phyloP scores from a whole-genome alignment of 2,888 invertebrate species.

The Endotricha flammealis region DNA sequence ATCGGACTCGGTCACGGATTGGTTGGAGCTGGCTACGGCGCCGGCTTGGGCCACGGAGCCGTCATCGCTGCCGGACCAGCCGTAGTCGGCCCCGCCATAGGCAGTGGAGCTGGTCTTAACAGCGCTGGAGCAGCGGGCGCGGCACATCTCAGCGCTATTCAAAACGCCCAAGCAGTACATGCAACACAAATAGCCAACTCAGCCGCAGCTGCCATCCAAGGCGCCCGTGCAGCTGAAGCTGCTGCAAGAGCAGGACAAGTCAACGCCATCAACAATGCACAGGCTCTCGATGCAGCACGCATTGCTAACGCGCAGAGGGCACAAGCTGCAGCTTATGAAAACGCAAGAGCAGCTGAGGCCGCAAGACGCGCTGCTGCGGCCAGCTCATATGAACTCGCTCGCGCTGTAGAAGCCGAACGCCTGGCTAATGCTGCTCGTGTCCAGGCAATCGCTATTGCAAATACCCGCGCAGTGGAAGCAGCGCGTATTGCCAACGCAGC shows the following conservation, averaged over 20 bases:
- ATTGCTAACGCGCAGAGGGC: conserved; percentile 64
- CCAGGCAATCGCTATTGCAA: conserved; percentile 63
- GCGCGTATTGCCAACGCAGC: conserved; percentile 63
- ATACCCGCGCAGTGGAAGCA: conserved; percentile 64
- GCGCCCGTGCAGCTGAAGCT: conserved; percentile 60
- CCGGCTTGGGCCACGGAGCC: conserved; percentile 18
- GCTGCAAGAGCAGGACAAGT: conserved; percentile 61
- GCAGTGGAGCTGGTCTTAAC: conserved; percentile 53
- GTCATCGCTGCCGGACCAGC: conserved; percentile 21
- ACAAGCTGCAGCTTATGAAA: conserved; percentile 66
- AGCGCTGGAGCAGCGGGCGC: conserved; percentile 63
- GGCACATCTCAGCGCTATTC: conserved; percentile 66
- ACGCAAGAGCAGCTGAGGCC: conserved; percentile 62
- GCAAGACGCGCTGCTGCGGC: conserved; percentile 58
- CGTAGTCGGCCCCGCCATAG: conserved; percentile 29
- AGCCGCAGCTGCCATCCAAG: conserved; percentile 66
- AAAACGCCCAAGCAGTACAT: conserved; percentile 67
- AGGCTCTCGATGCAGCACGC: conserved; percentile 62
- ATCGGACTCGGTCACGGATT: conserved; percentile 18
- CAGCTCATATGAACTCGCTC: conserved; percentile 45
- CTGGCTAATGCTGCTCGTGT: conserved; percentile 63
- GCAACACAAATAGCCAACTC: conserved; percentile 63
- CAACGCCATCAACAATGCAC: conserved; percentile 64
- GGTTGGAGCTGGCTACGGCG: conserved; percentile 9
- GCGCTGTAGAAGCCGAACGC: conserved; percentile 54